These are phyloP conservation scores for Pelodytes ibericus DNA, from an alignment of 2,797 vertebrate species.

Conservation along the genomic window DNA sequence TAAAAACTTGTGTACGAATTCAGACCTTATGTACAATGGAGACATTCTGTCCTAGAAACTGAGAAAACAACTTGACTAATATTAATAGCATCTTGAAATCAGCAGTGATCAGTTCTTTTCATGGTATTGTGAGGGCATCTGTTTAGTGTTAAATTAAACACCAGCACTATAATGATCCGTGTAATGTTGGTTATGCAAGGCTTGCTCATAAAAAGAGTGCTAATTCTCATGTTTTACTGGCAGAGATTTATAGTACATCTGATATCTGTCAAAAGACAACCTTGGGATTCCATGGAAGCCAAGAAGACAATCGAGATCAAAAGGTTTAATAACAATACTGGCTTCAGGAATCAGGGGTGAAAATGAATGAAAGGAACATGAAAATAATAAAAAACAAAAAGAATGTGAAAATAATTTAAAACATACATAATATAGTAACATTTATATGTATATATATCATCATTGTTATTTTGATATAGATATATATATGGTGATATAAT, in stretches of 20 bases:
- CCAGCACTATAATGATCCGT: conserved; percentile 25
- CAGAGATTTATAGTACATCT: conserved; percentile 6
- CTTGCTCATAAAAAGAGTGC: conserved; percentile 27
- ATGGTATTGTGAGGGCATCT: conserved; percentile 45
- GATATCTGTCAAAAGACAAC: conserved; percentile 30
- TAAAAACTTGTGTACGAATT: conserved; percentile 19
- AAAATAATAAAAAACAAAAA: neutral
- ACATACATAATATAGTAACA: too few species aligned
- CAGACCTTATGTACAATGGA: conserved; percentile 1
- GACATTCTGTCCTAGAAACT: conserved; percentile 27
- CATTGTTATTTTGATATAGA: too few species aligned
- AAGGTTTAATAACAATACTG: conserved; percentile 28
- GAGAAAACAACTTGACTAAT: conserved; percentile 37
- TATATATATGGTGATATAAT: too few species aligned
- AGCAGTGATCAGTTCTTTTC: conserved; percentile 37
- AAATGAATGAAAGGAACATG: conserved; percentile 17
- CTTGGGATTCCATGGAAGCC: neutral
- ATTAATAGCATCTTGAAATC: conserved; percentile 47
- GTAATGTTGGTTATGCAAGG: conserved; percentile 36
- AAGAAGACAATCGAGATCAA: conserved; percentile 27
- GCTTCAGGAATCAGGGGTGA: conserved; percentile 22
- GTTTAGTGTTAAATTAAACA: conserved; percentile 49
- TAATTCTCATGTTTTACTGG: conserved; percentile 30
- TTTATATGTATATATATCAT: too few species aligned
- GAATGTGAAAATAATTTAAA: too few species aligned